Percentiles rank a stretch among this genome's conserved stretches.
phyloP scores from a whole-genome alignment of 2,888 invertebrate species.

The Dione vanillae region DNA sequence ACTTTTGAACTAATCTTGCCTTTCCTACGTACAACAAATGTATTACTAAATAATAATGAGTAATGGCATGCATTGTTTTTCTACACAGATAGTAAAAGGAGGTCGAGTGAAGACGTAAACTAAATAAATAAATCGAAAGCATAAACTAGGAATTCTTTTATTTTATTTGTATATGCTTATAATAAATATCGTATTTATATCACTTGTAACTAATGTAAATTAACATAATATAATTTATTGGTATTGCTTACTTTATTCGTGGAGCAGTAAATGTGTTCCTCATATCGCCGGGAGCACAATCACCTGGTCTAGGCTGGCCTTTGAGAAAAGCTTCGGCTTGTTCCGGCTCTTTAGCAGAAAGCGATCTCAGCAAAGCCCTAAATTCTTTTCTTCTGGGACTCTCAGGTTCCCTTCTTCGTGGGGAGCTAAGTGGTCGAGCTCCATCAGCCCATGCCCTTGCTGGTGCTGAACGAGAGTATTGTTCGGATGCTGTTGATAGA shows the following conservation, averaged over 20 bases:
- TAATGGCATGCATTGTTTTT: conserved; percentile 19
- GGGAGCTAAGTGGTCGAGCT: conserved; percentile 69
- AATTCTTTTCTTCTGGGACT: conserved; percentile 82
- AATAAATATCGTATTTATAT: not conserved
- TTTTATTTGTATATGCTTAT: not conserved
- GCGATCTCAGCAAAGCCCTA: conserved; percentile 85
- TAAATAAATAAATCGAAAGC: not conserved
- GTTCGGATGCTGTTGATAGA: conserved; percentile 73
- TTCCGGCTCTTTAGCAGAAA: conserved; percentile 86
- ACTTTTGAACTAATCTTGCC: conserved; percentile 74
- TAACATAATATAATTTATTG: not conserved
- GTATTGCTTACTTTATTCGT: conserved; percentile 69
- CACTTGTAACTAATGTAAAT: not conserved
- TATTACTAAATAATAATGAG: not conserved
- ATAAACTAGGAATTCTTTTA: not conserved
- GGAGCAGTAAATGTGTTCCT: conserved; percentile 77
- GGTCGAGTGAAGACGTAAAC: conserved; percentile 7
- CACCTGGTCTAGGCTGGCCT: conserved; percentile 88
- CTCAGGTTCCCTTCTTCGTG: conserved; percentile 70
- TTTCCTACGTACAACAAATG: conserved; percentile 59
- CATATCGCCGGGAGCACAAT: conserved; percentile 85
- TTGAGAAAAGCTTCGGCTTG: conserved; percentile 87
- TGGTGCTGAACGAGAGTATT: conserved; percentile 88
- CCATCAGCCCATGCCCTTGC: conserved; percentile 84
- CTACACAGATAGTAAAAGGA: conserved; percentile 8